Percentiles rank a stretch among this genome's conserved stretches.
phyloP scores from a whole-genome alignment of 2,113 vertebrate genomes.

The Oxygymnocypris stewartii region DNA sequence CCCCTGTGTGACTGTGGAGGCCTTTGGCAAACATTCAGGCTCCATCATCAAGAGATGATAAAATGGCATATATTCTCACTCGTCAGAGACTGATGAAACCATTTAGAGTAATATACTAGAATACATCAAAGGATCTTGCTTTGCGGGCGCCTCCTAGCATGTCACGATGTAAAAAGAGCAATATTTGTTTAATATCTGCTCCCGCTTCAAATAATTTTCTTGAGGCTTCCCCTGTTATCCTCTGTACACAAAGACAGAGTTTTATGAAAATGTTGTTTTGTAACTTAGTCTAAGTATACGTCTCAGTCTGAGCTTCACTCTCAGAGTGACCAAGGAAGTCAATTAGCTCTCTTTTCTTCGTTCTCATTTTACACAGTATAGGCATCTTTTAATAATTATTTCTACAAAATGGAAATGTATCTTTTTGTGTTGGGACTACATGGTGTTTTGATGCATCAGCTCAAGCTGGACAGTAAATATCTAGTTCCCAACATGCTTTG shows the following conservation, averaged over 20 bases:
- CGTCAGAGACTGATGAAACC: conserved; percentile 75
- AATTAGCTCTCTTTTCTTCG: conserved; percentile 54
- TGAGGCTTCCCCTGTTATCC: conserved; percentile 4
- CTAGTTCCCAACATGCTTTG: background rate
- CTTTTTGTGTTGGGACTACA: background rate
- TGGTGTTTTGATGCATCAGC: background rate
- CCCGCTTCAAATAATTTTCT: conserved; percentile 48
- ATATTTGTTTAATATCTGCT: conserved; percentile 56
- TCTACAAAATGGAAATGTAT: conserved; percentile 47
- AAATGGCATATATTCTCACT: conserved; percentile 73
- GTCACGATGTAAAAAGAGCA: conserved; percentile 60
- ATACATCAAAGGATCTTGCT: conserved; percentile 72
- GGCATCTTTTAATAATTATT: conserved; percentile 57
- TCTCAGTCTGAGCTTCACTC: conserved; percentile 3
- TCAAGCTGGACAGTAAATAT: background rate
- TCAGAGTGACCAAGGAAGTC: conserved; percentile 36
- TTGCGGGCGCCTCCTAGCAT: conserved; percentile 66
- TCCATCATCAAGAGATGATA: conserved; percentile 74
- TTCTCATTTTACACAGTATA: conserved; percentile 41
- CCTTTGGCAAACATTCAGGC: conserved; percentile 75
- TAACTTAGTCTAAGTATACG: background rate
- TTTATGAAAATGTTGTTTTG: conserved; percentile 21
- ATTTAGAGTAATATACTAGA: conserved; percentile 75
- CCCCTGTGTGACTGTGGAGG: conserved; percentile 67
- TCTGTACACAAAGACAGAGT: background rate